A percentile compares a stretch with the other conserved stretches of the same genome.
These are phyloP conservation scores for Eucera pruinosa DNA, from an alignment of 2,888 invertebrate genomes.

Conservation along the genomic window DNA sequence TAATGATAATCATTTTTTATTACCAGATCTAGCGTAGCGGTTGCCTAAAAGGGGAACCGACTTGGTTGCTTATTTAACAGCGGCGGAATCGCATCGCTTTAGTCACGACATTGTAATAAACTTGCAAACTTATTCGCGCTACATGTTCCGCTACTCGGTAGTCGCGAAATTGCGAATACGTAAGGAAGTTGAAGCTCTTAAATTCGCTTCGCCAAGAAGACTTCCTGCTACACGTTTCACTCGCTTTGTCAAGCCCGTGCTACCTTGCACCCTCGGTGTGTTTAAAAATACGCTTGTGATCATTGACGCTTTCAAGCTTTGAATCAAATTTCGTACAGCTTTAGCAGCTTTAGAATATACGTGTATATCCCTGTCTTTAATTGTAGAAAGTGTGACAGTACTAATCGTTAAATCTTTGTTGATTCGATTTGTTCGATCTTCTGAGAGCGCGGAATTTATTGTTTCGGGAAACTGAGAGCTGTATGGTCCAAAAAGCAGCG, in stretches of 20 bases:
- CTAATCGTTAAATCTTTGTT: background rate
- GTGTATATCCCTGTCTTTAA: background rate
- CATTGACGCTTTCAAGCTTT: background rate
- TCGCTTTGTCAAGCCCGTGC: background rate
- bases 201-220: conserved; percentile 13
- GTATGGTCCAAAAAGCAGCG: too few relatives aligned
- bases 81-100: conserved; percentile 8
- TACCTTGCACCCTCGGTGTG: background rate
- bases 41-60: background rate
- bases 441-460: background rate
- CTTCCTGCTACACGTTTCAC: background rate
- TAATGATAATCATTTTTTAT: background rate
- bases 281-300: conserved; percentile 2
- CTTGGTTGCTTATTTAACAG: conserved; percentile 23
- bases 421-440: background rate
- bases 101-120: conserved; percentile 20
- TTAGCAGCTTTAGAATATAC: background rate
- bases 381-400: background rate
- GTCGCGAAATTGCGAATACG: conserved; percentile 1
- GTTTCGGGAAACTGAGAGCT: too few relatives aligned
- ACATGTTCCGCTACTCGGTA: conserved; percentile 12
- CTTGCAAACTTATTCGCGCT: conserved; percentile 19
- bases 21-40: background rate
- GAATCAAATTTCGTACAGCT: background rate
- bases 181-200: conserved; percentile 26